Conservation (phyloP, 1,140 invertebrate genomes). For the Linepithema humile region DNA sequence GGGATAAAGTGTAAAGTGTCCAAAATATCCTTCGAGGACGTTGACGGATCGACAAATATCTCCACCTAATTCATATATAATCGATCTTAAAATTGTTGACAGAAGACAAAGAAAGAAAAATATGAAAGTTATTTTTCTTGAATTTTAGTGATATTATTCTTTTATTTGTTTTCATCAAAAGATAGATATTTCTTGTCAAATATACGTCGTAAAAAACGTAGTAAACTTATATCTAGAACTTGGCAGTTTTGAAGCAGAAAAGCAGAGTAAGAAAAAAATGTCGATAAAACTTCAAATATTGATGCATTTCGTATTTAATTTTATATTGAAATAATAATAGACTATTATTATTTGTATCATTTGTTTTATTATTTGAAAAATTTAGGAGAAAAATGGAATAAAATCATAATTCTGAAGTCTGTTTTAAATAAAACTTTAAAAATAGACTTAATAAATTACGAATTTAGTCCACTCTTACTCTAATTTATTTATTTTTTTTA, state of each 20-base stretch:
- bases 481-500: neutral
- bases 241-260: no score
- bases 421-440: no score
- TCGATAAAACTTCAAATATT: no score
- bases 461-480: neutral
- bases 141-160: neutral
- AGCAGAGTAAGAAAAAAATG: no score
- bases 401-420: no score
- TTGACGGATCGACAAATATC: neutral
- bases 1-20: slow-evolving; percentile 16
- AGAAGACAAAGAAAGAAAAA: neutral
- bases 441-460: no score
- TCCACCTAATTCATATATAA: neutral
- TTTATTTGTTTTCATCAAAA: neutral
- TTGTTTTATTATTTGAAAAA: neutral
- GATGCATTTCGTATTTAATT: no score
- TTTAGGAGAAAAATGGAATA: no score
- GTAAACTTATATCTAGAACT: no score
- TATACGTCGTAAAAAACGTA: neutral
- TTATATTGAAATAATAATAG: no score
- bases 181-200: neutral
- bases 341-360: no score
- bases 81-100: neutral
- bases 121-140: neutral
- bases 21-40: slow-evolving; percentile 10